phyloP scores from a whole-genome alignment of 1,140 invertebrate genomes.

The Formica exsecta region DNA sequence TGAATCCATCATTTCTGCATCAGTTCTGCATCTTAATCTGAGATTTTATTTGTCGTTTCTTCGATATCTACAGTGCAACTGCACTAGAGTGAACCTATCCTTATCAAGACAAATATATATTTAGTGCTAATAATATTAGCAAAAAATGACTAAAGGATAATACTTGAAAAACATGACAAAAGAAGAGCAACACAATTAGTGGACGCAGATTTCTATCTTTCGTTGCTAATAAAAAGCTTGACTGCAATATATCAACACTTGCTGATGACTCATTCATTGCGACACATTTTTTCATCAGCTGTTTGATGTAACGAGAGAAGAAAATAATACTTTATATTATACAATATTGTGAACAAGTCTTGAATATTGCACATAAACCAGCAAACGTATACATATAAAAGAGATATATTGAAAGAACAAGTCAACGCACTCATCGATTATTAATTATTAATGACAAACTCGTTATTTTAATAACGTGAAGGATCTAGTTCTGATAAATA shows the following conservation, averaged over 20 bases:
- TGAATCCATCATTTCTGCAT: constrained; percentile 31
- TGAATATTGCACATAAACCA: neutral
- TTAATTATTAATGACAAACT: neutral
- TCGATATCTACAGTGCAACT: neutral
- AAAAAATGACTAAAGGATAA: neutral
- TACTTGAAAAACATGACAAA: neutral
- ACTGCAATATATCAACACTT: constrained; percentile 18
- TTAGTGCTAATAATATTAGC: neutral
- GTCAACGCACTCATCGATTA: neutral
- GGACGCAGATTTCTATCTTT: neutral
- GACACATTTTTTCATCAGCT: constrained; percentile 55
- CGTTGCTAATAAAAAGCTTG: neutral
- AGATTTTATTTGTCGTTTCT: constrained; percentile 54
- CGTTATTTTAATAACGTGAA: constrained; percentile 8
- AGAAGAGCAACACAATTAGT: too few relatives aligned
- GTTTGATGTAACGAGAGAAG: constrained; percentile 33
- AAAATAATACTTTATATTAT: neutral
- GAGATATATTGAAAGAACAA: neutral
- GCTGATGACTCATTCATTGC: constrained; percentile 52
- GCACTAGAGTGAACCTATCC: neutral
- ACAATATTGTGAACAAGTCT: neutral
- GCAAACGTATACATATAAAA: neutral
- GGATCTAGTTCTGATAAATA: neutral
- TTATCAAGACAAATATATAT: neutral
- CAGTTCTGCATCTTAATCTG: constrained; percentile 21